Evolutionary conservation across 2,113 vertebrate species (phyloP), one percentile per base, ranked within the genome.

Genomic region (Falcunculus frontatus): DNA sequence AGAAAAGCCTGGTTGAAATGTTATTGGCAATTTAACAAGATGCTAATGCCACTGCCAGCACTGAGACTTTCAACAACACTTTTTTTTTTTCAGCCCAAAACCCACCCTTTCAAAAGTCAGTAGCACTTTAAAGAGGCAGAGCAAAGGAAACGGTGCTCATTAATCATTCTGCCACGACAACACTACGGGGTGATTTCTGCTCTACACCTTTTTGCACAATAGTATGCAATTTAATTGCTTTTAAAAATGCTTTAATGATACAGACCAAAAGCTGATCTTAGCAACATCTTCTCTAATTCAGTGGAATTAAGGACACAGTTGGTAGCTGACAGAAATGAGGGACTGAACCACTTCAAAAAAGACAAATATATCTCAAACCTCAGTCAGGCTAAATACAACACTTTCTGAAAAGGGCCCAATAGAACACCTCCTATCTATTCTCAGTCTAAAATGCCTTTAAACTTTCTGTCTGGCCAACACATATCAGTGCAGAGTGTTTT

Each of bases 201-300:
- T 91, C 70, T 79, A 26, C 89, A 89, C 94, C 63, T 88, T 95
- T 91, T 44, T 78, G 90, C 91, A 91, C 93, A 94, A 96, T 87
- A 93, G 91, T 91, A 80, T 89, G 91, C 74, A 91, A 95, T 97
- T 95, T 97, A 97, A 97, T 97, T 96, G 94, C 90, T 96, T 93
- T 95, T 84, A 73, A 90, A 89, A 93, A 92, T 87, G 84, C 81
- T 80, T 89, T 94, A 91, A 91, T 92, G 91, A 93, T 92, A 89
- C 76, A 84, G 88, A 84, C 90, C 90, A 84, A 94, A 90, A 81
- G 92, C 96, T 90, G 95, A 87, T 95, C 93, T 95, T 94, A 72
- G 93, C 69, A 95, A 87, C 86, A 92, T 95, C 90, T 92, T 86
- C 92, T 86, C 86, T 93, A n/a, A 76, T 90, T 89, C 86, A 87